Base-by-base conservation (phyloP, 2,797 vertebrate species). In the Mus caroli region DNA sequence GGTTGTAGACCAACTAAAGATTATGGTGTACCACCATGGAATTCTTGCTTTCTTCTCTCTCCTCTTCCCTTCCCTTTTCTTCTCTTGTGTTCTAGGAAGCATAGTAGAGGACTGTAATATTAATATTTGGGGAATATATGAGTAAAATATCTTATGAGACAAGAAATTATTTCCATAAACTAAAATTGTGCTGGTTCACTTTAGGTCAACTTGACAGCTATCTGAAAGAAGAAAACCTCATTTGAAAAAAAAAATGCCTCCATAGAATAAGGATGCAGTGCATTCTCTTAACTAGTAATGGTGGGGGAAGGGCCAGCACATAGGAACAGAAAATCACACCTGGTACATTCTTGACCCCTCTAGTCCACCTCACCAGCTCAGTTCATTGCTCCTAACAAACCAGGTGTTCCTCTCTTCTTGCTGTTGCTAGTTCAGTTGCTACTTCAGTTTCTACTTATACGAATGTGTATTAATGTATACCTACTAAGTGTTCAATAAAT, bases 401-500 rank as follows among this genome's bases (percentile, higher is more conserved):
- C 11, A 71, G 6, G 4, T 43, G 9, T 62, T 62, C 19, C 19
- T 3, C 87, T 94, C 11, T 79, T 79, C 77, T 79, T 22, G n/a
- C 17, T 58, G 58, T 37, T 58, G 54, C 12, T 5, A 58, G n/a
- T 80, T 34, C 3, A 56, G n/a, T n/a, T 13, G 26, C 9, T 60
- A 82, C 11, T 40, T 69, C 24, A 64, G 22, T 52, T 34, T 43
- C 34, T 40, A 26, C 4, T 40, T 54, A 28, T 67, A 46, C 19
- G 40, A 37, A 52, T 6, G 20, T 80, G 12, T 40, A 34, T 69
- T 31, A 6, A 31, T 37, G 8, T 10, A 15, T 62, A 22, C 13
- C 0, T 13, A 50, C 1, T 34, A 84, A 14, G 19, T 4, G 28
- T 0, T 0, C 12, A 14, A 10, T 19, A 20, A 54, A 20, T 54